Conservation (phyloP, 2,113 vertebrate species). For the Hyperopisus bebe region DNA sequence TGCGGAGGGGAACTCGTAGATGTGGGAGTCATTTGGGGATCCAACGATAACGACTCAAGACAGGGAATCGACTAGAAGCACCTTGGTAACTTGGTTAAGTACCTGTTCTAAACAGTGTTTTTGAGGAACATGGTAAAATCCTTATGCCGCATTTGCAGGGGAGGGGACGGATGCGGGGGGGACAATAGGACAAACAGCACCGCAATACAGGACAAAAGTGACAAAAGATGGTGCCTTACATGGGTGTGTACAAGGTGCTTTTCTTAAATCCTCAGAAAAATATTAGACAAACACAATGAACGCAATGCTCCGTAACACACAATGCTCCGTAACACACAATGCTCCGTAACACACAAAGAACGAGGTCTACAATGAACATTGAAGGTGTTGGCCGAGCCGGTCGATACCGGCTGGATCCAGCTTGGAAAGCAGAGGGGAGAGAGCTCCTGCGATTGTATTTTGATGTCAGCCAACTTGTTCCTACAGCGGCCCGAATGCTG, state of each 20-base stretch:
- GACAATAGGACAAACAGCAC: not conserved
- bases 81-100: not conserved
- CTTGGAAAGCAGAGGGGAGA: not conserved
- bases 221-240: not conserved
- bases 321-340: not conserved
- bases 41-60: not conserved
- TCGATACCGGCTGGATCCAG: not conserved
- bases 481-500: not conserved
- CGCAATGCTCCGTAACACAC: not conserved
- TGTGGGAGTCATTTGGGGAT: not conserved
- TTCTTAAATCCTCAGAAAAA: not conserved
- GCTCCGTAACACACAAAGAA: not conserved
- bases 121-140: not conserved
- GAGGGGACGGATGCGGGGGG: not conserved
- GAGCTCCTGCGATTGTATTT: not conserved
- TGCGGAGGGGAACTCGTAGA: not conserved
- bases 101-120: not conserved
- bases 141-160: not conserved
- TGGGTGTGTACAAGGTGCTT: not conserved
- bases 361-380: not conserved
- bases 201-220: not conserved
- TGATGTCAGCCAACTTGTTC: not conserved
- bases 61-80: not conserved
- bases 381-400: not conserved
- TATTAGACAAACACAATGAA: not conserved